Conservation (phyloP, 1,140 invertebrate species). For the Hirudo medicinalis region DNA sequence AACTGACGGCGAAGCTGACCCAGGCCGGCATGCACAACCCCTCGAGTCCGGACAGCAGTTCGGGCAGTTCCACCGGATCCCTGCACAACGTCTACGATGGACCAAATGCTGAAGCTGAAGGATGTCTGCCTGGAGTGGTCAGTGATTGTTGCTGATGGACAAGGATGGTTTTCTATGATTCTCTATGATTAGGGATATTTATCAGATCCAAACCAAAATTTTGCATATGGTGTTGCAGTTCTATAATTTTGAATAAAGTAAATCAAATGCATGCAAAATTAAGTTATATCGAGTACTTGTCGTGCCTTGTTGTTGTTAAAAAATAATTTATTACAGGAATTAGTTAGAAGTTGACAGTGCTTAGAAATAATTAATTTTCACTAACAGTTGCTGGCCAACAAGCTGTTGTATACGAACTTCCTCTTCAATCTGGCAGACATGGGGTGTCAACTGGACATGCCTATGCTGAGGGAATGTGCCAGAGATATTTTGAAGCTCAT, state of each 20-base stretch:
- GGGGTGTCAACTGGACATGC: conserved; percentile 64
- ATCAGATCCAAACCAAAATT: no score
- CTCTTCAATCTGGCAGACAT: conserved; percentile 79
- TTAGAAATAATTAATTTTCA: conserved; percentile 8
- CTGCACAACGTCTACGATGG: conserved; percentile 48
- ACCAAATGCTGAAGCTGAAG: conserved; percentile 69
- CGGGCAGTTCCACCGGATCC: conserved; percentile 65
- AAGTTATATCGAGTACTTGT: no score
- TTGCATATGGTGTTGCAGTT: no score
- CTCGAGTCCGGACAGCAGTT: conserved; percentile 72
- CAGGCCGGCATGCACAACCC: conserved; percentile 66
- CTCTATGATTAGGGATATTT: no score
- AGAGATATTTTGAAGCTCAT: conserved; percentile 73
- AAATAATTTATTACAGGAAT: not conserved
- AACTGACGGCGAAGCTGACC: conserved; percentile 70
- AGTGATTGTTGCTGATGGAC: conserved; percentile 35
- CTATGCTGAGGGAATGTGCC: conserved; percentile 67
- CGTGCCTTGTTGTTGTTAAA: not conserved
- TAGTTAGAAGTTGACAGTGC: no score
- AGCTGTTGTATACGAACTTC: conserved; percentile 67
- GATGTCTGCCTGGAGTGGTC: conserved; percentile 76
- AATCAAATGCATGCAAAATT: no score
- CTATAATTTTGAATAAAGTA: no score
- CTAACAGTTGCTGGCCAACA: conserved; percentile 58
- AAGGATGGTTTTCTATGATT: no score